These are phyloP conservation scores for Perca schrenkii DNA, from an alignment of 2,113 vertebrate genomes.

Conservation along the genomic window DNA sequence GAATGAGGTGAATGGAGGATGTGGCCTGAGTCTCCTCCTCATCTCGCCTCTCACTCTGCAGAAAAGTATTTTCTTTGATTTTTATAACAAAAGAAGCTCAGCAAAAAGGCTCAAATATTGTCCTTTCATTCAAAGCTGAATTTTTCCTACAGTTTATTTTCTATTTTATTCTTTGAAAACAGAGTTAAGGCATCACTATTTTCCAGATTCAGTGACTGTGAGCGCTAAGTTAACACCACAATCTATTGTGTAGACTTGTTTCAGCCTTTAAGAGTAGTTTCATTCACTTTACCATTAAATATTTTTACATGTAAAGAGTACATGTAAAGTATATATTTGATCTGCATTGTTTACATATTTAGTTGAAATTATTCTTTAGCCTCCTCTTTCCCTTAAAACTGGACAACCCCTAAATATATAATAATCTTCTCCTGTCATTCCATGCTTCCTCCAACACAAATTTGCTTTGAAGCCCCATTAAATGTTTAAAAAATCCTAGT, in stretches of 20 bases:
- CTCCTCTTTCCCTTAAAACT: not conserved
- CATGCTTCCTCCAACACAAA: not conserved
- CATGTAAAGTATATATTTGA: not conserved
- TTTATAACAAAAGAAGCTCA: constrained; percentile 2
- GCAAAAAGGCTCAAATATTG: not conserved
- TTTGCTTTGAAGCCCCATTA: not conserved
- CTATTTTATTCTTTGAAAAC: not conserved
- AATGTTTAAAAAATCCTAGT: not conserved
- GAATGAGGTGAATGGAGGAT: constrained; percentile 42
- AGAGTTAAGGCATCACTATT: not conserved
- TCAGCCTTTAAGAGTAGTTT: not conserved
- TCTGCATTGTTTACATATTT: not conserved
- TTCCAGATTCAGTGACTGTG: not conserved
- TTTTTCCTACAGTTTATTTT: not conserved
- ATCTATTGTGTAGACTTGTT: not conserved
- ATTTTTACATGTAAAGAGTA: no score
- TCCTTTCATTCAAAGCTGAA: not conserved
- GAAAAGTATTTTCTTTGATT: constrained; percentile 9
- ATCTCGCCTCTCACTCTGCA: constrained; percentile 20
- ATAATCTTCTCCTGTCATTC: not conserved
- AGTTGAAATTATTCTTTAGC: not conserved
- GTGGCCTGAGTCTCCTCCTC: constrained; percentile 11
- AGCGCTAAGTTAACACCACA: not conserved
- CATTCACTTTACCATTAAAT: not conserved
- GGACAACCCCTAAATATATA: not conserved